Conservation (phyloP, 2,797 vertebrate species). For the Linurgus olivaceus region DNA sequence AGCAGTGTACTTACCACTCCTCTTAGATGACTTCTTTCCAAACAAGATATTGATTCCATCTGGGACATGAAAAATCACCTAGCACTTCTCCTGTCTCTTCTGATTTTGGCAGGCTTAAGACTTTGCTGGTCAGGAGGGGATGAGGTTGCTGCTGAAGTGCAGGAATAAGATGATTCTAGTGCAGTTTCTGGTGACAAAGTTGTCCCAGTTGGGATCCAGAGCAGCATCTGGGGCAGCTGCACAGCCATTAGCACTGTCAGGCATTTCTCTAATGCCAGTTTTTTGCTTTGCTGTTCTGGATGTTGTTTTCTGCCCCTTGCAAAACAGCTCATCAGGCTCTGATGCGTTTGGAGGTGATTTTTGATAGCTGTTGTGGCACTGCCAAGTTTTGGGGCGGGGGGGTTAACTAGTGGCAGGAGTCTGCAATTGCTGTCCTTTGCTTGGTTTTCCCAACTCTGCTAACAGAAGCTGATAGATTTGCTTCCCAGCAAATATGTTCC, state of each 20-base stretch:
- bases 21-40: not conserved
- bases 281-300: not conserved
- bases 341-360: not conserved
- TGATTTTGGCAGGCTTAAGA: not conserved
- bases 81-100: not conserved
- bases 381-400: not conserved
- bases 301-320: not conserved
- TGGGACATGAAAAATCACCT: not conserved
- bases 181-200: not conserved
- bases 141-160: not conserved
- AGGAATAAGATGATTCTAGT: not conserved
- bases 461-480: not conserved
- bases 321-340: not conserved
- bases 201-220: not conserved
- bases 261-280: fast-evolving
- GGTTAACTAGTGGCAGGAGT: not conserved
- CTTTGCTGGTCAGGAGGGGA: not conserved
- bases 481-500: not conserved
- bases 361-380: not conserved
- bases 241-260: not conserved
- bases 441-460: not conserved
- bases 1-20: not conserved
- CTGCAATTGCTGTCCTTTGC: not conserved
- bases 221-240: not conserved
- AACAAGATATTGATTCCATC: not conserved